A percentile compares a stretch with the other conserved stretches of the same genome.
phyloP scores from a whole-genome alignment of 2,797 vertebrate genomes.

The Aselliscus stoliczkanus region DNA sequence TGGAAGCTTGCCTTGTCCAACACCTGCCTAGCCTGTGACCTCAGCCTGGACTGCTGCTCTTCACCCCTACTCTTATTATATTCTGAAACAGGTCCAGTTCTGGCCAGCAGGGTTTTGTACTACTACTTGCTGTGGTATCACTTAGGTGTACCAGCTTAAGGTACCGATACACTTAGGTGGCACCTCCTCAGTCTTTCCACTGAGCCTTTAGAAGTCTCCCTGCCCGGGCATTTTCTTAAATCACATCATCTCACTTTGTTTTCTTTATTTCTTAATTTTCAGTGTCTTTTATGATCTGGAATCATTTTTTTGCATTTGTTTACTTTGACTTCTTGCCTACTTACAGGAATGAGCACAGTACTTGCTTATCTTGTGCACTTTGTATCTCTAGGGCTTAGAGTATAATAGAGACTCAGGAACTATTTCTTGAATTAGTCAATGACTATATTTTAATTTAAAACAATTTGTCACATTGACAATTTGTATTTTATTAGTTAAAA shows the following conservation, averaged over 20 bases:
- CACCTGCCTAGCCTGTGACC: background rate
- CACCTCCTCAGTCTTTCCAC: background rate
- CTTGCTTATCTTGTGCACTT: background rate
- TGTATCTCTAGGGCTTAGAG: background rate
- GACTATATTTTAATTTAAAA: background rate
- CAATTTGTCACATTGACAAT: background rate
- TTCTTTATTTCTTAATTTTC: background rate
- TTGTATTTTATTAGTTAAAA: slow-evolving; percentile 12
- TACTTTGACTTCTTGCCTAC: background rate
- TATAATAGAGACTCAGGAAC: background rate
- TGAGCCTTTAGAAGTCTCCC: background rate
- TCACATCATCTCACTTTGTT: background rate
- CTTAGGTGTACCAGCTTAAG: background rate
- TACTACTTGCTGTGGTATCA: background rate
- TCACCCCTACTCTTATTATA: background rate
- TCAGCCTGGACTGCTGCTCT: background rate
- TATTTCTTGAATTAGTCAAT: background rate
- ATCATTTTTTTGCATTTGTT: background rate
- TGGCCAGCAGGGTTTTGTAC: background rate
- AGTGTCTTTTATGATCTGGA: background rate
- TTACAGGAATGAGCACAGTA: background rate
- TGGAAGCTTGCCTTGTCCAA: background rate
- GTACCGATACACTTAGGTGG: no score
- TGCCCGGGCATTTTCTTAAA: background rate
- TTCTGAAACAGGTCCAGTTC: background rate